Base-by-base conservation (phyloP, 2,888 invertebrate genomes). In the Eudemis profundana region DNA sequence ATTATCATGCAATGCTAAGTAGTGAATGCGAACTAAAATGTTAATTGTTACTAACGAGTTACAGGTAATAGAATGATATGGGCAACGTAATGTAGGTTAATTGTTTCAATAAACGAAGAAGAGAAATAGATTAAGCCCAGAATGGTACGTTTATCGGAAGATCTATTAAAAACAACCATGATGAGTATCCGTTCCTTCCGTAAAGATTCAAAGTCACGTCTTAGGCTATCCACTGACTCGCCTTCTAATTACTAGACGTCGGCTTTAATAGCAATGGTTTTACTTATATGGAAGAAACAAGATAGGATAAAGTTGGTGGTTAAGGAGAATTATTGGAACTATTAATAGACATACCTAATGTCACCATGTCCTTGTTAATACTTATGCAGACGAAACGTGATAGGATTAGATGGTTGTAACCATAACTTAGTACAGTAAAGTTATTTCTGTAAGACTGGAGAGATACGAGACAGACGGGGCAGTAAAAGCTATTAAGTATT, bases 41-140 rank as follows among this genome's bases (percentile, higher is more conserved):
- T 68, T 67, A 68, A 68, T 69, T 61, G 3, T 64, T 66, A 69
- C 70, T 69, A 69, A 38, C 51, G 47, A 54, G 67, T 60, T 63
- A 63, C 68, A 66, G 59, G 57, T 69, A 60, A 36, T 49, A 33
- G 42, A 42, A 53, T 60, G 60, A 50, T 63, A 67, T 38, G 54
- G 54, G 8, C 29, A 36, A 27, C 21, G 33, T 50, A 56, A 56
- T 33, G 57, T 50, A 36, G 46, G 56, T 12, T 44, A 56, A 56
- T 44, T 17, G 56, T 56, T 56, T 56, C n/a, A 29, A 17, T 44
- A 56, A 56, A 56, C 54, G 54, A 17, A 54, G 17, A 17, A n/a
- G 17, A 19, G 17, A 36, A 29, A 17, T 4, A 2, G 2, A 36
- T 33, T 33, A 33, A 33, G 33, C 2, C 10, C 8, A 33, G 33